A percentile compares a stretch with the other conserved stretches of the same genome.
phyloP scores from a whole-genome alignment of 2,888 invertebrate genomes.

The Schizaphis graminum region DNA sequence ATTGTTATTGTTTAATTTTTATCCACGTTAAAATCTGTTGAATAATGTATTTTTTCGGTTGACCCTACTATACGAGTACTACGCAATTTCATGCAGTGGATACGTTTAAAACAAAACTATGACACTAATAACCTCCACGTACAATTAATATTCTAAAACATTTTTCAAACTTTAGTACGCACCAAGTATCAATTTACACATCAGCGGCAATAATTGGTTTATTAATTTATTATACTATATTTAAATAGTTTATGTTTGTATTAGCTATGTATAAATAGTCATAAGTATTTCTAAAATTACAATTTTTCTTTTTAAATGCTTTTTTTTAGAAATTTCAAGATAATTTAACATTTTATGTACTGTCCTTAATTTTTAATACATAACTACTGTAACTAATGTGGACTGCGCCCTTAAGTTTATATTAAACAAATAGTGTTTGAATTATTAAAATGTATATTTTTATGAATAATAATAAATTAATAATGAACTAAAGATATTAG shows the following conservation, averaged over 20 bases:
- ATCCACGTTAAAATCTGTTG: constrained; percentile 28
- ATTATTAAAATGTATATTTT: not conserved
- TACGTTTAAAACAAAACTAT: not conserved
- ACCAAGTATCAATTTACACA: not conserved
- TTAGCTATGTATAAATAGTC: not conserved
- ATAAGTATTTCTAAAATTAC: not conserved
- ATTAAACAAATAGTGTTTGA: not conserved
- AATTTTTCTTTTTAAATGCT: not conserved
- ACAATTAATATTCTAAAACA: not conserved
- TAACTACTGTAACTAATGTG: not conserved
- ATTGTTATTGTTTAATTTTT: constrained; percentile 13
- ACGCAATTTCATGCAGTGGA: not conserved
- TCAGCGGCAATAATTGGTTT: not conserved
- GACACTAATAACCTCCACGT: not conserved
- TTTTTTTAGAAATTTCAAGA: not conserved
- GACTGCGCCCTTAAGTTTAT: not conserved
- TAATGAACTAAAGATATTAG: not conserved
- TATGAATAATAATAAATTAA: not conserved
- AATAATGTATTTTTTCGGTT: constrained; percentile 20
- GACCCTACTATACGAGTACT: constrained; percentile 27
- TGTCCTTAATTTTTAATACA: not conserved
- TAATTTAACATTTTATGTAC: not conserved
- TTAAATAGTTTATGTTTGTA: not conserved
- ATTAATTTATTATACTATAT: not conserved
- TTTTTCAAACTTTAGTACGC: not conserved